Percentiles rank a stretch among this genome's conserved stretches.
Conservation (phyloP, 2,797 vertebrate species). For the Benthosema pterotum region DNA sequence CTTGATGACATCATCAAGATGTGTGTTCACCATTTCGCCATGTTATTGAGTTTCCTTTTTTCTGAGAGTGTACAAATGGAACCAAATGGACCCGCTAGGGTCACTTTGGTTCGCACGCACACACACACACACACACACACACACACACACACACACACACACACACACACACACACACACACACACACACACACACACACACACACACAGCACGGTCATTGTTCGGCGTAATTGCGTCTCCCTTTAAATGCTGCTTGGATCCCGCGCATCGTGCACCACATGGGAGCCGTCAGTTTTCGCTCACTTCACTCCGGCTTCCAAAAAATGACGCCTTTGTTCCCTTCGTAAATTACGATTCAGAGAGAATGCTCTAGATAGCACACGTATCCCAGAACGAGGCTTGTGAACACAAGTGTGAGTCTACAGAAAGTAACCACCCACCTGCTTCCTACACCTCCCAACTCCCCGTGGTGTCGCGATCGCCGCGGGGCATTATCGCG, state of each 20-base stretch:
- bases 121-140: conserved; percentile 6
- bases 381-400: conserved; percentile 45
- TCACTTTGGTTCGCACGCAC: too few relatives aligned
- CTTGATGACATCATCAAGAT: too few relatives aligned
- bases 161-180: not conserved
- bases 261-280: conserved; percentile 30
- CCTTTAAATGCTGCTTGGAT: conserved; percentile 52
- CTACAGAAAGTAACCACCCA: too few relatives aligned
- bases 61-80: too few relatives aligned
- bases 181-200: conserved; percentile 6
- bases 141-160: conserved; percentile 4
- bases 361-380: conserved; percentile 53
- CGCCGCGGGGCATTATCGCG: conserved; percentile 41
- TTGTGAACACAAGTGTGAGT: conserved; percentile 7
- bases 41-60: too few relatives aligned
- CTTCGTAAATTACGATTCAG: conserved; percentile 63
- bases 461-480: conserved; percentile 42
- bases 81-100: too few relatives aligned
- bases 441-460: conserved; percentile 14
- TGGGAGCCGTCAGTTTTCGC: conserved; percentile 46
- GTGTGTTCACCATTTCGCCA: too few relatives aligned
- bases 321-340: conserved; percentile 67
- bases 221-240: conserved; percentile 57
- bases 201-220: conserved; percentile 7
- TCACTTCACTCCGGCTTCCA: conserved; percentile 38